Conservation (phyloP, 2,797 vertebrate genomes). For the Sebastes hubbsi region DNA sequence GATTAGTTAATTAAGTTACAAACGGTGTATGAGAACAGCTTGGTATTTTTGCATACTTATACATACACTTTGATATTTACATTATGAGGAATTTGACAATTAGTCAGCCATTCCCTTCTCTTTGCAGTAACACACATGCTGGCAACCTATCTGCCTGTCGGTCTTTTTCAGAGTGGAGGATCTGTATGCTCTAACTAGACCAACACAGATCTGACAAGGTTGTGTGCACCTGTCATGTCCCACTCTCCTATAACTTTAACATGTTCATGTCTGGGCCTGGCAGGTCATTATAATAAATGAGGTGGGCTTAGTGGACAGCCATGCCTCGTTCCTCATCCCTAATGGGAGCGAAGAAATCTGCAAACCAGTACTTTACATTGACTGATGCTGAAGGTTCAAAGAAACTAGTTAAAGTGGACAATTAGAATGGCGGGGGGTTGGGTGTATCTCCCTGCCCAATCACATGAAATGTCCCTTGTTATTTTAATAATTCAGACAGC, state of each 20-base stretch:
- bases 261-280: slow-evolving; percentile 96
- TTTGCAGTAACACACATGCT: slow-evolving; percentile 21
- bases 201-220: slow-evolving; percentile 92
- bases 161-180: slow-evolving; percentile 64
- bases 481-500: slow-evolving; percentile 98
- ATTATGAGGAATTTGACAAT: slow-evolving; percentile 88
- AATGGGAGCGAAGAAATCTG: slow-evolving; percentile 92
- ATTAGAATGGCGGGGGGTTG: slow-evolving; percentile 83
- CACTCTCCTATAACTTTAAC: slow-evolving; percentile 90
- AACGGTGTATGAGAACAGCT: too few relatives aligned
- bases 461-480: slow-evolving; percentile 97
- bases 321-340: slow-evolving; percentile 83
- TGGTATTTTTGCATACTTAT: background rate
- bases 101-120: slow-evolving; percentile 80
- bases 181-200: slow-evolving; percentile 91
- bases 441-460: slow-evolving; percentile 85
- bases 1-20: accelerated
- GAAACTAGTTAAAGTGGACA: slow-evolving; percentile 96
- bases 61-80: slow-evolving; percentile 75
- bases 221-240: slow-evolving; percentile 92
- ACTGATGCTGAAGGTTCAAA: slow-evolving; percentile 91
- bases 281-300: slow-evolving; percentile 99
- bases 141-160: slow-evolving; percentile 45
- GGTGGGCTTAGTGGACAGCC: slow-evolving; percentile 87
- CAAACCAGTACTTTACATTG: slow-evolving; percentile 88